Conservation (phyloP, 2,888 invertebrate genomes). For the Cantharis lateralis region DNA sequence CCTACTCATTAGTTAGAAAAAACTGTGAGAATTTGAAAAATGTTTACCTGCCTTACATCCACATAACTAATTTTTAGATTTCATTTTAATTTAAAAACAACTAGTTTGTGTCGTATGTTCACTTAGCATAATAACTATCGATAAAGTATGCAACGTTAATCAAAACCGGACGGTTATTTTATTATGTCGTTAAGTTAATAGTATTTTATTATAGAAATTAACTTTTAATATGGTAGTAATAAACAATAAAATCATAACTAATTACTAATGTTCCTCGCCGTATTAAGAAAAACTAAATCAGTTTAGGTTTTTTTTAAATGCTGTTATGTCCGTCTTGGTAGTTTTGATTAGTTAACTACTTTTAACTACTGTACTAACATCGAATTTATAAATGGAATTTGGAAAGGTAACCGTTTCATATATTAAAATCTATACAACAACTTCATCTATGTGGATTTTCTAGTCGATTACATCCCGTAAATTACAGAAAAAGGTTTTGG, state of each 20-base stretch:
- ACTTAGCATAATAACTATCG: neutral
- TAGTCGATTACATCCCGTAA: neutral
- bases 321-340: neutral
- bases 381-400: neutral
- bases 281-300: neutral
- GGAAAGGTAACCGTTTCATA: neutral
- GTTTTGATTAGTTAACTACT: neutral
- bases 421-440: neutral
- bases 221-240: neutral
- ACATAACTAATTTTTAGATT: neutral
- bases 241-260: neutral
- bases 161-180: neutral
- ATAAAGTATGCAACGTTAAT: neutral
- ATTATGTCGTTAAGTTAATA: neutral
- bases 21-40: slow-evolving; percentile 19
- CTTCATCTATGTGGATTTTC: neutral
- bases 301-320: neutral
- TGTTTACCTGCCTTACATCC: slow-evolving; percentile 7
- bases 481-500: neutral
- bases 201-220: neutral
- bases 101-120: neutral
- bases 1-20: slow-evolving; percentile 46
- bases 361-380: neutral
- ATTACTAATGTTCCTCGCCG: neutral
- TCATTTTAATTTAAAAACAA: neutral